These are phyloP conservation scores for Eretmocerus hayati DNA, from an alignment of 2,888 invertebrate genomes.

Conservation along the genomic window DNA sequence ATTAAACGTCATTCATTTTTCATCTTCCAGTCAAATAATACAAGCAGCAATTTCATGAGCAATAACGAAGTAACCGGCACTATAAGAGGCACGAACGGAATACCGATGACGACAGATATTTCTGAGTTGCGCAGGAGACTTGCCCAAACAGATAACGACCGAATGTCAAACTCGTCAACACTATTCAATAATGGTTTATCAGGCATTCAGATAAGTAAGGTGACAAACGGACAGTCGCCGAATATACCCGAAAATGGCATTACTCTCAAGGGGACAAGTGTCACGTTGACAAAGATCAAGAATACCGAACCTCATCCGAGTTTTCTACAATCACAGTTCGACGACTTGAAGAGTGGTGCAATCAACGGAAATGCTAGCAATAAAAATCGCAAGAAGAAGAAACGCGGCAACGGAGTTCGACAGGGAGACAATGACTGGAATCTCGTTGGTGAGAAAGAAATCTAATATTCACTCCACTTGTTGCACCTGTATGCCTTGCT, in stretches of 20 bases:
- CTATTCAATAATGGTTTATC: constrained; percentile 34
- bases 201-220: constrained; percentile 45
- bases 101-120: constrained; percentile 34
- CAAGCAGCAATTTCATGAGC: constrained; percentile 19
- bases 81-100: constrained; percentile 33
- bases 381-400: constrained; percentile 42
- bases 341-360: constrained; percentile 23
- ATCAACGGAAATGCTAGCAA: constrained; percentile 30
- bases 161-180: constrained; percentile 8
- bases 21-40: constrained; percentile 16
- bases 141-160: constrained; percentile 18
- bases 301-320: constrained; percentile 18
- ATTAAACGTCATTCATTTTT: background rate
- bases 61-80: constrained; percentile 15
- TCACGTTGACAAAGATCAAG: constrained; percentile 42
- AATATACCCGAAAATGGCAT: constrained; percentile 40
- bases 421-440: constrained; percentile 46
- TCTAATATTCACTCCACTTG: constrained; percentile 25
- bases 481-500: background rate
- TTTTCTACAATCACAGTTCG: constrained; percentile 13
- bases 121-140: constrained; percentile 37
- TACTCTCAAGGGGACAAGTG: constrained; percentile 42
- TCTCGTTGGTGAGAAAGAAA: constrained; percentile 46
- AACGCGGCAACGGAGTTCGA: constrained; percentile 40
- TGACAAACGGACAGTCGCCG: constrained; percentile 23